These are phyloP conservation scores for Tenthredo scrophulariae DNA, from an alignment of 2,888 invertebrate genomes.

Conservation along the genomic window DNA sequence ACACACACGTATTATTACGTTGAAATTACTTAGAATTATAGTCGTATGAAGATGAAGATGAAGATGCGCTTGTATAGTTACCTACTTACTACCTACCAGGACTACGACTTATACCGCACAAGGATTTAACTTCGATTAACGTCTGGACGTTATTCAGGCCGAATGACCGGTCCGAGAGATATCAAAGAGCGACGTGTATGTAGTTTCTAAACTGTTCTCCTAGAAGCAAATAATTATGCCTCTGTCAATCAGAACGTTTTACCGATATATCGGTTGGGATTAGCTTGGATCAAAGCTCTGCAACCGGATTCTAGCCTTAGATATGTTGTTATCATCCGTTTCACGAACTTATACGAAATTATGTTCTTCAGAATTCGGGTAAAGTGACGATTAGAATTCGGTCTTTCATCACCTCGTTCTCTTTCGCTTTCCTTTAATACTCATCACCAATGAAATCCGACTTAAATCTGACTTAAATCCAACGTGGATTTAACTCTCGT, in stretches of 20 bases:
- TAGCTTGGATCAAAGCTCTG: constrained; percentile 25
- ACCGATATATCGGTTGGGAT: constrained; percentile 9
- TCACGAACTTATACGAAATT: constrained; percentile 8
- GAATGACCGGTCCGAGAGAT: constrained; percentile 26
- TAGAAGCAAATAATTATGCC: constrained; percentile 46
- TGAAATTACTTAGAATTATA: constrained; percentile 30
- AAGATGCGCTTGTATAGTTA: constrained; percentile 1
- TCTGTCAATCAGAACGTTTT: constrained; percentile 43
- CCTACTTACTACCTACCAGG: background rate
- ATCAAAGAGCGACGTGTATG: constrained; percentile 30
- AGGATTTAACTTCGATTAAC: constrained; percentile 38
- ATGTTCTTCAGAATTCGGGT: background rate
- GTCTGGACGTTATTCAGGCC: constrained; percentile 32
- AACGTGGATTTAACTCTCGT: constrained; percentile 28
- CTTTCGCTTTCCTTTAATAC: background rate
- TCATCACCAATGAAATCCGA: background rate
- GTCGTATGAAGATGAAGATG: constrained; percentile 19
- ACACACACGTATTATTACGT: background rate
- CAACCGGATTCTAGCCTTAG: background rate
- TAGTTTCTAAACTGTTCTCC: constrained; percentile 44
- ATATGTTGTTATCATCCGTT: constrained; percentile 31
- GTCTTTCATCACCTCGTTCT: background rate
- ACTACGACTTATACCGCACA: constrained; percentile 21
- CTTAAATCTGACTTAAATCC: background rate
- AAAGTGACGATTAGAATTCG: background rate